phyloP scores from a whole-genome alignment of 2,888 invertebrate species.

The Agonopterix arenella region DNA sequence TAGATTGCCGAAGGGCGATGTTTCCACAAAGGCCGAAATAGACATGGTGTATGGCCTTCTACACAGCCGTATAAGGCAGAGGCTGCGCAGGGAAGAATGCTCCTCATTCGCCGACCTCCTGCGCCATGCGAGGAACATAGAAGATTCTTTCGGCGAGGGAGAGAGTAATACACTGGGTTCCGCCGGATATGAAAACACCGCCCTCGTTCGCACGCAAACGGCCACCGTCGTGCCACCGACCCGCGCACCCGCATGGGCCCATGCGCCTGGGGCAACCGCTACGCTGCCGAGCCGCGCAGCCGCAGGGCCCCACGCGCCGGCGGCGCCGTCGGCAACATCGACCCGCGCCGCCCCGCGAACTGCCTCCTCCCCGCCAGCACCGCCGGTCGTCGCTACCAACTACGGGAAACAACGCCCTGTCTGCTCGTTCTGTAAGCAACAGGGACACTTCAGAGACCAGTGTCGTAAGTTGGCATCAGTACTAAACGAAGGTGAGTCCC shows the following conservation, averaged over 20 bases:
- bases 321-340: background rate
- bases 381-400: background rate
- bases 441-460: constrained; percentile 3
- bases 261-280: background rate
- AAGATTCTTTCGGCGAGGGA: background rate
- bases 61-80: constrained; percentile 9
- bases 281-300: background rate
- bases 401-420: background rate
- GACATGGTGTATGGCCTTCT: constrained; percentile 14
- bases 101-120: constrained; percentile 3
- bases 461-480: background rate
- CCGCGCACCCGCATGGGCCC: background rate
- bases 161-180: background rate
- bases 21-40: constrained; percentile 6
- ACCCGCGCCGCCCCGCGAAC: background rate
- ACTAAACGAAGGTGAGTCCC: no score
- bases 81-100: constrained; percentile 16
- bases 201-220: background rate
- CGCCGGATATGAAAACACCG: background rate
- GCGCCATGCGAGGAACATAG: background rate
- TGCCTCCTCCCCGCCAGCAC: background rate
- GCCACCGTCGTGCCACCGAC: background rate
- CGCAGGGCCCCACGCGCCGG: background rate
- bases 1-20: constrained; percentile 5
- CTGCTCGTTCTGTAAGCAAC: constrained; percentile 7